A percentile compares a stretch with the other conserved stretches of the same genome.
Conservation (phyloP, 2,888 invertebrate genomes). For the Nebria brevicollis region DNA sequence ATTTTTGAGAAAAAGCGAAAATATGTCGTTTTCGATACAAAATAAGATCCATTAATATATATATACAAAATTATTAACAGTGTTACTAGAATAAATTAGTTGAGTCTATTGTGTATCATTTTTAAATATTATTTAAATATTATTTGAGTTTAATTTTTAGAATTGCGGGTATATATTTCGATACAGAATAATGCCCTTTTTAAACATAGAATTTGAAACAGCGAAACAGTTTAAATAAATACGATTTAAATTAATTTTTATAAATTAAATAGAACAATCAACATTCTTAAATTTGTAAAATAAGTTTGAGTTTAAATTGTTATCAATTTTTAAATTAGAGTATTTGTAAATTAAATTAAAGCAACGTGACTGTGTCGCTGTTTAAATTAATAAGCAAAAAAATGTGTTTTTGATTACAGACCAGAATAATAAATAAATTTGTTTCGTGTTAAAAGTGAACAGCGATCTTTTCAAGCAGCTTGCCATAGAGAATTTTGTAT, state of each 20-base stretch:
- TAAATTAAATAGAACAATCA: no score
- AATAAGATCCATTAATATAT: not conserved
- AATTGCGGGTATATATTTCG: not conserved
- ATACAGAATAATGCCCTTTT: not conserved
- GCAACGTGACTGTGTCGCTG: not conserved
- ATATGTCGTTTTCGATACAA: not conserved
- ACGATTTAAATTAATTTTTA: not conserved
- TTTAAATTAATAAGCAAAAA: slow-evolving; percentile 22
- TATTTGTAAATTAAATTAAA: not conserved
- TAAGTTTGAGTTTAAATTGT: no score
- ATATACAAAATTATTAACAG: not conserved
- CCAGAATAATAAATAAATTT: slow-evolving; percentile 31
- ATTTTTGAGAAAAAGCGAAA: not conserved
- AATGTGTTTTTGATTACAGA: slow-evolving; percentile 43
- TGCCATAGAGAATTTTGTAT: slow-evolving; percentile 40
- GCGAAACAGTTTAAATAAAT: not conserved
- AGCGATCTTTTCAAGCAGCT: slow-evolving; percentile 35
- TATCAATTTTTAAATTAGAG: not conserved
- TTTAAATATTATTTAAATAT: not conserved
- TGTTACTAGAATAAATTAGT: not conserved
- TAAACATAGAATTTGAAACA: not conserved
- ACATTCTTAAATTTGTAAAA: no score
- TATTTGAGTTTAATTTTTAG: not conserved
- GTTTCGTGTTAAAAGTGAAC: slow-evolving; percentile 31
- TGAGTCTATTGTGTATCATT: not conserved